These are phyloP conservation scores for Labeo catla DNA, from an alignment of 2,113 vertebrate genomes.

Conservation along the genomic window DNA sequence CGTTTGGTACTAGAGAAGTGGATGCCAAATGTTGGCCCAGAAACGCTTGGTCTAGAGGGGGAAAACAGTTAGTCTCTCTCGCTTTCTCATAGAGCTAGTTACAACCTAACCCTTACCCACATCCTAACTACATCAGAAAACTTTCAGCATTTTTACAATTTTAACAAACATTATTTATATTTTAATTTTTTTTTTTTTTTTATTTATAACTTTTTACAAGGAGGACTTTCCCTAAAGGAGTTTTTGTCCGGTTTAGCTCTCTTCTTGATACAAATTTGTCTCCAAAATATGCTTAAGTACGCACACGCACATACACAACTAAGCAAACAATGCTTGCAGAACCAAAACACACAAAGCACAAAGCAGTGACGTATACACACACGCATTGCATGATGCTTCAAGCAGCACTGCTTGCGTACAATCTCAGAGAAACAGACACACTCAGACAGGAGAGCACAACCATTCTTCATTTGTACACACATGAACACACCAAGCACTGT, in stretches of 20 bases:
- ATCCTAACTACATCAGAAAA: background rate
- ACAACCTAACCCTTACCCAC: background rate
- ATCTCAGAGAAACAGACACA: background rate
- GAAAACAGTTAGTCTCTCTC: background rate
- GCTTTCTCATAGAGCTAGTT: background rate
- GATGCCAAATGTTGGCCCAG: background rate
- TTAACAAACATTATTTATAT: background rate
- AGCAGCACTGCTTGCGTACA: slow-evolving; percentile 2
- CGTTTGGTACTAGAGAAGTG: background rate
- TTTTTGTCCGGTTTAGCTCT: background rate
- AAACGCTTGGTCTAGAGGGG: background rate
- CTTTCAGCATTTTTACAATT: background rate
- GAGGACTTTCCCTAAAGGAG: background rate
- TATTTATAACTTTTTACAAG: background rate
- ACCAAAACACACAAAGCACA: background rate
- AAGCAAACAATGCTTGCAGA: slow-evolving; percentile 15
- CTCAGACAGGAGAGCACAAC: background rate
- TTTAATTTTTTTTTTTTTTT: background rate
- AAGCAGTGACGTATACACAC: background rate
- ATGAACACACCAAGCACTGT: background rate
- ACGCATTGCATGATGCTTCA: background rate
- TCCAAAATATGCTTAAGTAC: background rate
- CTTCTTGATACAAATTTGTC: background rate
- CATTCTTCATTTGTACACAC: slow-evolving; percentile 5
- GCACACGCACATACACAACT: background rate